phyloP scores from a whole-genome alignment of 2,888 invertebrate species.

The Dynastes maya region DNA sequence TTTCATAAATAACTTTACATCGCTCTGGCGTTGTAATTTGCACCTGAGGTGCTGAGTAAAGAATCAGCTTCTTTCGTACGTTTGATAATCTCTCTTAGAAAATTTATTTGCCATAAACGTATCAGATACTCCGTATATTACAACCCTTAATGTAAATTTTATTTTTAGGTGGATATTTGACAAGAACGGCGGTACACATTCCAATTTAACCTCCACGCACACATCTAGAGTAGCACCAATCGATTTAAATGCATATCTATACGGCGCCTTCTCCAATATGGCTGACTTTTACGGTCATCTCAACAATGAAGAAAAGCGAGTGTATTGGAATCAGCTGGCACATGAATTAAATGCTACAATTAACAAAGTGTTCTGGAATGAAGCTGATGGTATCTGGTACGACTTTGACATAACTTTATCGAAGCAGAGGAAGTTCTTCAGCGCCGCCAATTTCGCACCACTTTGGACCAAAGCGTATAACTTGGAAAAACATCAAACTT shows the following conservation, averaged over 20 bases:
- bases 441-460: conserved; percentile 77
- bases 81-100: not conserved
- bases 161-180: conserved; percentile 76
- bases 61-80: not conserved
- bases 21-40: no score
- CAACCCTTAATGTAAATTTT: not conserved
- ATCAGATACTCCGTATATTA: no score
- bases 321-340: conserved; percentile 73
- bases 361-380: conserved; percentile 82
- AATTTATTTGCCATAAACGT: no score
- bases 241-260: conserved; percentile 86
- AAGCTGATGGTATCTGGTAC: conserved; percentile 84
- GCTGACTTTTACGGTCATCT: conserved; percentile 75
- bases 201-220: conserved; percentile 76
- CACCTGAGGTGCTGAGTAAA: no score
- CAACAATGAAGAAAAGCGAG: conserved; percentile 23
- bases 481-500: not conserved
- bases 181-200: conserved; percentile 73
- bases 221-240: conserved; percentile 83
- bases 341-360: conserved; percentile 76
- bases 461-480: conserved; percentile 76
- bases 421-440: conserved; percentile 71
- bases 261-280: conserved; percentile 78
- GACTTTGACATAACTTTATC: conserved; percentile 80
- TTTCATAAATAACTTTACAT: no score